Base-by-base conservation (phyloP, 1,140 invertebrate genomes). In the Cecropterus lyciades region DNA sequence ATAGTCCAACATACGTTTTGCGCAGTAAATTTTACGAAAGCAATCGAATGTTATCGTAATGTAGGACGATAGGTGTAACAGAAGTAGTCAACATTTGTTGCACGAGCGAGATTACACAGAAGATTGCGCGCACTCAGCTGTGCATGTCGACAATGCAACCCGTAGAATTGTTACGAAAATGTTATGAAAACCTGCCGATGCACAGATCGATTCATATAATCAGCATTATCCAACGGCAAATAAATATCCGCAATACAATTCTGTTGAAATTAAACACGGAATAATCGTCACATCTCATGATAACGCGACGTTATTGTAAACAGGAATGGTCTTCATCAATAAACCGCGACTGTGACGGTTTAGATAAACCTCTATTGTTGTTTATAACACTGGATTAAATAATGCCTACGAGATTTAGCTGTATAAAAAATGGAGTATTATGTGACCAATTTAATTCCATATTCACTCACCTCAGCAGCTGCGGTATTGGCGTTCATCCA, bases 401-500 rank as follows among this genome's bases (percentile, higher is more conserved):
- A 7, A 1, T 52, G 9, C 33, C 45, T 46, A 53, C 17, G 11
- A 57, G 53, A 69, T 64, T 65, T 60, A 24, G 60, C 45, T 33
- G 33, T 52, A 33, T 48, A 72, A 76, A 77, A 75, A 75, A 74
- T 60, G 16, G 53, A 67, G 59, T 73, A 70, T 71, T 48, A 37
- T 24, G 72, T 77, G 60, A 46, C 66, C 65, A 63, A 56, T 82
- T 75, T 37, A 11, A n/a, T 72, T 83, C 69, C 59, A 40, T 79
- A 78, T 80, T 75, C 69, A 73, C 85, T 90, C 81, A 91, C 88
- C 88, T 91, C 82, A 84, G 80, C 70, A 80, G 73, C 74, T 73
- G 84, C 77, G 72, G 72, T 80, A 77, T 86, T 91, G 88, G 88
- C 88, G 80, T 87, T 84, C 88, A 89, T 91, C 88, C 88, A 91